phyloP scores from a whole-genome alignment of 2,888 invertebrate species.

The Drosophila conformis region DNA sequence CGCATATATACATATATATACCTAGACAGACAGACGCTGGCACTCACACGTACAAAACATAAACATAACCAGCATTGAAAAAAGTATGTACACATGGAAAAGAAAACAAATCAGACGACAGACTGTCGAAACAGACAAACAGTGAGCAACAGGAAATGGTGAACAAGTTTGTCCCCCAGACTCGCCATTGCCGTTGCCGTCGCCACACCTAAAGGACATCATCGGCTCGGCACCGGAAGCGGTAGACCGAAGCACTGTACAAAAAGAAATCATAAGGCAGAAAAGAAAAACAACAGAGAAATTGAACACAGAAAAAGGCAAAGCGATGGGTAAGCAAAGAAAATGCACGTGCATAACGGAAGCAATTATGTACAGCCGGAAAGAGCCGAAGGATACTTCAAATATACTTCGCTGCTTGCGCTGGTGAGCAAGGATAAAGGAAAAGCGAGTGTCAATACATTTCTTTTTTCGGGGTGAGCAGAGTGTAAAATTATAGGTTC shows the following conservation, averaged over 20 bases:
- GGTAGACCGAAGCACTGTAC: constrained; percentile 2
- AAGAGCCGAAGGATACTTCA: constrained; percentile 15
- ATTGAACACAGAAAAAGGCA: constrained; percentile 17
- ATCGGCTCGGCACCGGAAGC: background rate
- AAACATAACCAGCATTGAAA: constrained; percentile 62
- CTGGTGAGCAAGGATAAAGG: constrained; percentile 1
- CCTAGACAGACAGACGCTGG: constrained; percentile 2
- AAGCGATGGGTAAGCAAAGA: constrained; percentile 48
- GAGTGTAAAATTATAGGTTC: background rate
- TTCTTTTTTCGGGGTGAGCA: background rate
- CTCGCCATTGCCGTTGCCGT: background rate
- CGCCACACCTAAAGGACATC: background rate
- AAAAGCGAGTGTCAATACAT: background rate
- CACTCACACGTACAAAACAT: constrained; percentile 40
- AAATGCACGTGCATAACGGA: constrained; percentile 79
- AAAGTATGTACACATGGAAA: constrained; percentile 46
- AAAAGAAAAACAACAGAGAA: constrained; percentile 33
- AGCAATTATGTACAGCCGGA: constrained; percentile 76
- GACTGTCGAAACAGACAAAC: constrained; percentile 49
- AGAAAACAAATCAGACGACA: constrained; percentile 66
- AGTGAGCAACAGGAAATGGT: constrained; percentile 72
- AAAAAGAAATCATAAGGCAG: constrained; percentile 61
- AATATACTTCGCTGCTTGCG: background rate
- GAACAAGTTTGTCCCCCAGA: constrained; percentile 53
- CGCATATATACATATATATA: constrained; percentile 24